Percentiles rank a stretch among this genome's conserved stretches.
These are phyloP conservation scores for Tipula confusa DNA, from an alignment of 2,888 invertebrate species.

Conservation along the genomic window DNA sequence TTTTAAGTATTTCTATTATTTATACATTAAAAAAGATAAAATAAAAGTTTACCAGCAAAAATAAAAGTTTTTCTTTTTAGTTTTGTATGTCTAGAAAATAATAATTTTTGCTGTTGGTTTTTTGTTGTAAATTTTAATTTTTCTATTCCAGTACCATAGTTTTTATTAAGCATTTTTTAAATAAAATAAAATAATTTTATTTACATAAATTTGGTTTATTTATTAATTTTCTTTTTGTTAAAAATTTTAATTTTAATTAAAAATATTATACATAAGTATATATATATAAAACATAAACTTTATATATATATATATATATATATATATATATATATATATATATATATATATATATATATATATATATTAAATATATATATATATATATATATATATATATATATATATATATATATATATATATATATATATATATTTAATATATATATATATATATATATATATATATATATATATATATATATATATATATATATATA, in stretches of 20 bases:
- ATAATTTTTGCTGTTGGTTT: too few relatives aligned
- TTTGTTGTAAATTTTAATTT: not conserved
- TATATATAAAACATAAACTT: too few relatives aligned
- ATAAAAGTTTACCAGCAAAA: not conserved
- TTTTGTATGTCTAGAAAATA: not conserved
- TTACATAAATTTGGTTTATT: constrained; percentile 20
- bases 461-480: too few relatives aligned
- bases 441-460: too few relatives aligned
- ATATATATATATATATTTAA: too few relatives aligned
- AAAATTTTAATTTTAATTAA: not conserved
- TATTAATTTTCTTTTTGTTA: not conserved
- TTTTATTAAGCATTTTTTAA: not conserved
- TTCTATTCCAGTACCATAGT: not conserved
- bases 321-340: too few relatives aligned
- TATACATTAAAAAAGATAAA: constrained; percentile 14
- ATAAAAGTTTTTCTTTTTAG: constrained; percentile 14
- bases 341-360: too few relatives aligned
- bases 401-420: too few relatives aligned
- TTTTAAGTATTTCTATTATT: not conserved
- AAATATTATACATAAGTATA: not conserved
- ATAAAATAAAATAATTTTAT: not conserved
- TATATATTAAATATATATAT: too few relatives aligned
- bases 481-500: too few relatives aligned
- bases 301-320: too few relatives aligned
- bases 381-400: too few relatives aligned